Conservation (phyloP, 2,888 invertebrate genomes). For the Ophion obscuratus region DNA sequence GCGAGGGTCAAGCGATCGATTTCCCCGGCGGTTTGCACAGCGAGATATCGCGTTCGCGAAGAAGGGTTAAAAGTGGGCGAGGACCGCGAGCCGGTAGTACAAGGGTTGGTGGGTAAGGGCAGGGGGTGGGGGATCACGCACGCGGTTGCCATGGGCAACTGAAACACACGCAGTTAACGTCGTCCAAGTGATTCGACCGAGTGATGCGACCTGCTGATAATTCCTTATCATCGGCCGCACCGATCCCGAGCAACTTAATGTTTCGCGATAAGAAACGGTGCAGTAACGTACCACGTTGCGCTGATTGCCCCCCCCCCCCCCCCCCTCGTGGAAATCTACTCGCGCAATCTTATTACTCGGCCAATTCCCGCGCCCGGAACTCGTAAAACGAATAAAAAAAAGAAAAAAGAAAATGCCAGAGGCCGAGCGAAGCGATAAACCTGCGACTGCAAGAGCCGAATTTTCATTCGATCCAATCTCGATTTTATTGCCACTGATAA, state of each 20-base stretch:
- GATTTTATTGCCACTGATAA: slow-evolving; percentile 15
- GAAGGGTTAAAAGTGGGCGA: slow-evolving; percentile 54
- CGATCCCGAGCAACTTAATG: slow-evolving; percentile 53
- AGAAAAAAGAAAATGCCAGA: not conserved
- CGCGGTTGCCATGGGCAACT: slow-evolving; percentile 58
- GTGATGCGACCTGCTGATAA: slow-evolving; percentile 53
- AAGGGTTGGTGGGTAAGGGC: slow-evolving; percentile 6
- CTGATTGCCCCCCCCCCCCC: slow-evolving; percentile 18
- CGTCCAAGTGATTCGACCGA: slow-evolving; percentile 49
- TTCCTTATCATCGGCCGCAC: slow-evolving; percentile 49
- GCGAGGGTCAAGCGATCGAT: slow-evolving; percentile 1
- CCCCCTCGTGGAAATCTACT: slow-evolving; percentile 20
- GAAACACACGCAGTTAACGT: slow-evolving; percentile 45
- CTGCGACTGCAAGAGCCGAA: not conserved
- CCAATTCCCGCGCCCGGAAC: not conserved
- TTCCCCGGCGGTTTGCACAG: not conserved
- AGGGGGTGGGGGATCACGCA: not conserved
- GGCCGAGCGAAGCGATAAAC: slow-evolving; percentile 1
- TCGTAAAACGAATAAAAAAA: slow-evolving; percentile 21
- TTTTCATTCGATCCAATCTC: slow-evolving; percentile 2
- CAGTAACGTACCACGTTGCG: slow-evolving; percentile 47
- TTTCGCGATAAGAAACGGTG: slow-evolving; percentile 48
- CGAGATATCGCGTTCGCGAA: not conserved
- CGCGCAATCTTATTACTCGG: not conserved
- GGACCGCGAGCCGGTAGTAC: slow-evolving; percentile 30